Conservation (phyloP, 1,140 invertebrate species). For the Lepidurus apus region DNA sequence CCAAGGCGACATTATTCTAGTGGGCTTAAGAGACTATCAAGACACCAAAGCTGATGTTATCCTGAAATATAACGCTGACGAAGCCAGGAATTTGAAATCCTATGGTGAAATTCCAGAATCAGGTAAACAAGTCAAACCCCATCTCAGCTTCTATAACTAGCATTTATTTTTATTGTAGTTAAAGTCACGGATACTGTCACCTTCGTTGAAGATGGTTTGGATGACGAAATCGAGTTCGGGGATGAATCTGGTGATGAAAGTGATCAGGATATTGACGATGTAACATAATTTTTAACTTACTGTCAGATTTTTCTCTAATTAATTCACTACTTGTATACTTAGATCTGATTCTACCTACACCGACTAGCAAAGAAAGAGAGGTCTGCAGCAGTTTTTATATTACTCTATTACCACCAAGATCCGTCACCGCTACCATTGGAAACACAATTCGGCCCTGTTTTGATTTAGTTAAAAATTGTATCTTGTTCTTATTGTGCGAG, state of each 20-base stretch:
- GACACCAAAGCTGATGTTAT: slow-evolving; percentile 99
- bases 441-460: neutral
- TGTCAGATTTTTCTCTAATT: neutral
- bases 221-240: slow-evolving; percentile 91
- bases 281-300: slow-evolving; percentile 34
- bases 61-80: slow-evolving; percentile 97
- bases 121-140: slow-evolving; percentile 44
- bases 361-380: neutral
- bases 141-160: slow-evolving; percentile 34
- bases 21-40: slow-evolving; percentile 95
- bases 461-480: neutral
- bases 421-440: slow-evolving; percentile 8
- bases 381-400: slow-evolving; percentile 18
- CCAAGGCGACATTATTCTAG: slow-evolving; percentile 95
- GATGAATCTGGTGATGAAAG: slow-evolving; percentile 63
- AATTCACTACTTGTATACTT: neutral
- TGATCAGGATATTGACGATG: slow-evolving; percentile 62
- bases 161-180: slow-evolving; percentile 50
- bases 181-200: slow-evolving; percentile 91
- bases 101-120: slow-evolving; percentile 99
- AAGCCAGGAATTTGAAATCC: slow-evolving; percentile 97
- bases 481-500: neutral
- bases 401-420: neutral
- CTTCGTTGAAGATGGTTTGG: slow-evolving; percentile 86
- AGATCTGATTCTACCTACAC: slow-evolving; percentile 18